A percentile compares a stretch with the other conserved stretches of the same genome.
Evolutionary conservation across 2,888 invertebrate genomes (phyloP).

Genomic region (Cotesia congregata): DNA sequence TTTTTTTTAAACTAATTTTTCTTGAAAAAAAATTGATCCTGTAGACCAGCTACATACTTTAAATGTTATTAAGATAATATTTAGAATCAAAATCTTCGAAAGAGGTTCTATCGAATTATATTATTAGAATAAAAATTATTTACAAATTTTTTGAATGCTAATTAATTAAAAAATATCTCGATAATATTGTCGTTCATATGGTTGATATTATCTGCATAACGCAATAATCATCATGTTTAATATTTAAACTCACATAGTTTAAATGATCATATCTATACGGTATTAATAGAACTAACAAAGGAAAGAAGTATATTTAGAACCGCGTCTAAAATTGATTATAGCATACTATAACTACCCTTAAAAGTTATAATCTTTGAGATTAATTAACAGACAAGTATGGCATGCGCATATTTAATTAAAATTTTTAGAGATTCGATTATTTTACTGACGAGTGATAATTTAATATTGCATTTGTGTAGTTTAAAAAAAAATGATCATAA

Average conservation of each 20-base stretch:
- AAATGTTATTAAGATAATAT: no score
- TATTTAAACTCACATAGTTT: background rate
- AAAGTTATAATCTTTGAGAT: background rate
- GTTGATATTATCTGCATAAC: no score
- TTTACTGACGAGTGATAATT: background rate
- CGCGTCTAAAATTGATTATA: background rate
- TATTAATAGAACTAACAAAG: background rate
- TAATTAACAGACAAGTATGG: background rate
- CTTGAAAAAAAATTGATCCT: no score
- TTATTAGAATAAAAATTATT: no score
- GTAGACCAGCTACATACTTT: no score
- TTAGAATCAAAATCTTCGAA: no score
- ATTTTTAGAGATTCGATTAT: background rate
- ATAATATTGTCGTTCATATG: no score
- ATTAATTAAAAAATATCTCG: no score
- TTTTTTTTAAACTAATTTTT: no score
- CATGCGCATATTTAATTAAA: background rate
- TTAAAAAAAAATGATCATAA: conserved; percentile 31
- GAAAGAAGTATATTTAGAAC: background rate
- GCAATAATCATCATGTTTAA: no score
- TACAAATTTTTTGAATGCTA: no score
- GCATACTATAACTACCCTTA: background rate
- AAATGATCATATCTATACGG: background rate
- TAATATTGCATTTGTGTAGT: background rate
- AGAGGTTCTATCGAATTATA: no score